These are phyloP conservation scores for Epicauta chinensis DNA, from an alignment of 1,140 invertebrate species.

Conservation along the genomic window DNA sequence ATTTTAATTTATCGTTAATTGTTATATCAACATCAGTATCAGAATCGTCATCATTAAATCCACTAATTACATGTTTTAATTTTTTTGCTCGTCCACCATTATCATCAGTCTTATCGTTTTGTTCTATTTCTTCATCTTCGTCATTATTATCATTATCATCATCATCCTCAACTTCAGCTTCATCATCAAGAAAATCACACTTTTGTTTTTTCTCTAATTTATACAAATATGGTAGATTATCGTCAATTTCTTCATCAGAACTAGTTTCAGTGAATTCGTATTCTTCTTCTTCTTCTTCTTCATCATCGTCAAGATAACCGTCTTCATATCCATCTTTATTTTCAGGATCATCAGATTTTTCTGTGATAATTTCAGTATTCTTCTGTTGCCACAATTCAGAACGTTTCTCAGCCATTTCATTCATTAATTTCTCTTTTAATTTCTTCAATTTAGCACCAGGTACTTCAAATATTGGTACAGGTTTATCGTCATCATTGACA, in stretches of 20 bases:
- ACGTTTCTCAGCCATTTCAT: constrained; percentile 55
- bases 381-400: constrained; percentile 58
- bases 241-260: constrained; percentile 34
- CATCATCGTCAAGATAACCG: constrained; percentile 42
- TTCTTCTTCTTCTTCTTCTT: constrained; percentile 41
- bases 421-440: constrained; percentile 56
- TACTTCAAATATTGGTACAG: constrained; percentile 38
- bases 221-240: too few species aligned
- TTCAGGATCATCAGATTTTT: constrained; percentile 25
- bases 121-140: constrained; percentile 37
- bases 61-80: constrained; percentile 37
- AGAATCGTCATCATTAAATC: constrained; percentile 26
- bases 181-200: constrained; percentile 32
- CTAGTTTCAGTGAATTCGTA: constrained; percentile 37
- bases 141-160: too few species aligned
- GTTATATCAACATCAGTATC: constrained; percentile 34
- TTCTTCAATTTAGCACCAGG: constrained; percentile 53
- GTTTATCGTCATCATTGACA: constrained; percentile 36
- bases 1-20: constrained; percentile 5
- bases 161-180: constrained; percentile 20
- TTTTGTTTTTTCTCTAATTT: constrained; percentile 24
- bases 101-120: constrained; percentile 32
- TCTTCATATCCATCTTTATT: constrained; percentile 24
- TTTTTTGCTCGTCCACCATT: too few species aligned
- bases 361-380: constrained; percentile 33